Base-by-base conservation (phyloP, 2,888 invertebrate genomes). In the Eretmocerus hayati region DNA sequence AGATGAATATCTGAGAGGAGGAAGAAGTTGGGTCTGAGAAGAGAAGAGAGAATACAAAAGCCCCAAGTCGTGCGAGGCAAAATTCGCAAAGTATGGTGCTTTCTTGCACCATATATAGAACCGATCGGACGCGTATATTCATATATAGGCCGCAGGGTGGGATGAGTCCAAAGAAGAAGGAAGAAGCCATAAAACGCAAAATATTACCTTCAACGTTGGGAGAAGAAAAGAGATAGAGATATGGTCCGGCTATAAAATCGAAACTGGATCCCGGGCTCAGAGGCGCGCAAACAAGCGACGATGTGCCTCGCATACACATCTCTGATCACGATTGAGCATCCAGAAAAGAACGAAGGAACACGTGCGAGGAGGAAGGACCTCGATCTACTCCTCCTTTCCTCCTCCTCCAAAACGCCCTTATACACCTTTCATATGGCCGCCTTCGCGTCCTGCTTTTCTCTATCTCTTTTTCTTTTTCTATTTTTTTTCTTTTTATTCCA, bases 161-260 rank as follows among this genome's bases (percentile, higher is more conserved):
- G 52, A 44, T 35, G 49, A 48, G 45, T 48, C 53, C 40, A 49
- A 55, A 52, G 53, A 43, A 39, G 46, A 52, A 45, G 23, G 23
- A 30, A n/a, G 47, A 40, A 30, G 50, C 57, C 59, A 59, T 63
- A 64, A 64, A 66, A 59, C 53, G 57, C 60, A 57, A 62, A 62
- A 62, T 63, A 63, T 62, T 58, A 62, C 58, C 59, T 52, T 55
- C 56, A 59, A 62, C 58, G 56, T 53, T 56, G 32, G 15, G 21
- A 6, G 19, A 40, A 30, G 30, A 30, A 37, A 30, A 23, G 39
- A 8, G 21, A 39, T 23, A 39, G 13, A 39, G 9, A n/a, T n/a
- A 8, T 13, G 30, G 30, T 30, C 13, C 38, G 57, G 59, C 58
- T 56, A 60, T 66, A 65, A 66, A 66, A 62, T 62, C 59, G 62